These are phyloP conservation scores for Scaptomyza pallida DNA, from an alignment of 1,140 invertebrate genomes.

Conservation along the genomic window DNA sequence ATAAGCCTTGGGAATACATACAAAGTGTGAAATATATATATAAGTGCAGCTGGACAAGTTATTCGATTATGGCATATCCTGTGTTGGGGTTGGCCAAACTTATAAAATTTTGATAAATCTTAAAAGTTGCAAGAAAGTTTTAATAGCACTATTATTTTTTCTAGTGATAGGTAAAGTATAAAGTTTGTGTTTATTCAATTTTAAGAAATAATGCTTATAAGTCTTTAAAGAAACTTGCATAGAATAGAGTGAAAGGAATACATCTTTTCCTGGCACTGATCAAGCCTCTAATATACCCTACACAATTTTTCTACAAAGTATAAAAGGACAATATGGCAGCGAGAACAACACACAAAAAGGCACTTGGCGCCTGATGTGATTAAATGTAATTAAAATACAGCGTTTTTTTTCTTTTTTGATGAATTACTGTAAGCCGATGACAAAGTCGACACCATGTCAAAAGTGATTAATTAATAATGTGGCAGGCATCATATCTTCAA, in stretches of 20 bases:
- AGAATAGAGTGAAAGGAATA: no score
- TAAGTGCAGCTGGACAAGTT: not conserved
- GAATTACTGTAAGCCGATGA: slow-evolving; percentile 43
- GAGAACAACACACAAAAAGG: slow-evolving; percentile 10
- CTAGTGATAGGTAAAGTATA: no score
- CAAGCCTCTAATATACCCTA: not conserved
- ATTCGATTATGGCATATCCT: not conserved
- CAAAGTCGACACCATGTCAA: slow-evolving; percentile 44
- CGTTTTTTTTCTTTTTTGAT: slow-evolving; percentile 51
- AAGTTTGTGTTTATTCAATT: no score
- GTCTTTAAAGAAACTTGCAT: no score
- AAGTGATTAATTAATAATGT: slow-evolving; percentile 63
- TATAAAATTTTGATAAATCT: not conserved
- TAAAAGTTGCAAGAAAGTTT: not conserved
- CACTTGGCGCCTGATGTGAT: slow-evolving; percentile 40
- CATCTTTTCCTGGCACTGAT: no score
- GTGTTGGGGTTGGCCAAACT: not conserved
- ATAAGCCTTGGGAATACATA: slow-evolving; percentile 62
- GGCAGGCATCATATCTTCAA: not conserved
- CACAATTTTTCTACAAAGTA: slow-evolving; percentile 6
- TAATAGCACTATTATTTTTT: no score
- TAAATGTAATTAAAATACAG: slow-evolving; percentile 69
- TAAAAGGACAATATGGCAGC: slow-evolving; percentile 16
- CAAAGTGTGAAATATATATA: slow-evolving; percentile 45
- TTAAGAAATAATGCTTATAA: no score